Evolutionary conservation across 2,113 vertebrate genomes (phyloP).

Genomic region (Tonatia bakeri): DNA sequence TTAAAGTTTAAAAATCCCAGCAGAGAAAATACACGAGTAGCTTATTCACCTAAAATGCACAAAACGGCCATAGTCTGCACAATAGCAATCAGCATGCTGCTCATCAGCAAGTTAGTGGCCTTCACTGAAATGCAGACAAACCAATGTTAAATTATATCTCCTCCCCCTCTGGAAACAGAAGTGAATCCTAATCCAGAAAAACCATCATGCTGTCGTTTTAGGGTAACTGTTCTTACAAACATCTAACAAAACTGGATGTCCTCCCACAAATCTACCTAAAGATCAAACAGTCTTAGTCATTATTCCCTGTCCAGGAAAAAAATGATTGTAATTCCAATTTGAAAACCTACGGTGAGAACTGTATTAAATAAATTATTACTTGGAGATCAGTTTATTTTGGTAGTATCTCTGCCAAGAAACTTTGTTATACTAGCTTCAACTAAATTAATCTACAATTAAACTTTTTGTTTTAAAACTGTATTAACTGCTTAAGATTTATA

Average conservation of each 20-base stretch:
- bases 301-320: neutral
- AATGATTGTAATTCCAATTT: neutral
- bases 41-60: neutral
- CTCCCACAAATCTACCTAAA: neutral
- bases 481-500: neutral
- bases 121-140: neutral
- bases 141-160: neutral
- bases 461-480: neutral
- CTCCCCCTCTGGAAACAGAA: neutral
- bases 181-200: neutral
- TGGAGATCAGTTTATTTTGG: neutral
- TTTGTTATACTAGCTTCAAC: neutral
- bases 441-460: neutral
- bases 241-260: neutral
- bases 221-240: neutral
- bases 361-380: neutral
- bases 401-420: slow-evolving; percentile 8
- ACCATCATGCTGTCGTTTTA: neutral
- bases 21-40: neutral
- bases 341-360: neutral
- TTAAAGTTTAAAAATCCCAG: neutral
- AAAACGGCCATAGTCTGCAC: neutral
- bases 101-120: neutral
- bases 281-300: slow-evolving; percentile 10
- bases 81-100: neutral